phyloP scores from a whole-genome alignment of 2,888 invertebrate species.

The Celastrina argiolus region DNA sequence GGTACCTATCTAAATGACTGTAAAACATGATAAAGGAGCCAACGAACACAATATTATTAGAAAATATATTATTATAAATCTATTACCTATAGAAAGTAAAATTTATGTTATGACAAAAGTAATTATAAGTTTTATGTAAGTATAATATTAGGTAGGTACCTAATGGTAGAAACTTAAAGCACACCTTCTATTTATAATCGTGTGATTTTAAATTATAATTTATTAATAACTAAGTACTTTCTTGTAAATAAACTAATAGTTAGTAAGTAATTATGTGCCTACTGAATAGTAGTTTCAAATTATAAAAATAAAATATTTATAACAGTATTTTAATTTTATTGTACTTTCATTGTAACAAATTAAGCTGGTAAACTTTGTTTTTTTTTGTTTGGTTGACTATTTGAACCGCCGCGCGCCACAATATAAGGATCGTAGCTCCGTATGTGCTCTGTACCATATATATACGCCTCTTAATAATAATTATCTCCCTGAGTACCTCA shows the following conservation, averaged over 20 bases:
- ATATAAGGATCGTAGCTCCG: no score
- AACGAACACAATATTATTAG: background rate
- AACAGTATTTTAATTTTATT: no score
- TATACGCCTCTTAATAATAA: no score
- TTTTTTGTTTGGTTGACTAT: no score
- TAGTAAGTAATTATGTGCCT: background rate
- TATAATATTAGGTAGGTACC: background rate
- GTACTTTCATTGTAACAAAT: no score
- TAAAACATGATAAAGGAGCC: background rate
- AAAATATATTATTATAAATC: background rate
- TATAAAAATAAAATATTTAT: background rate
- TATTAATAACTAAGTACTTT: background rate
- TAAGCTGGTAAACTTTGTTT: no score
- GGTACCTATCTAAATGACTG: background rate
- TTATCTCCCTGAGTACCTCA: no score
- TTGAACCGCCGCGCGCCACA: no score
- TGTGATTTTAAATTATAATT: background rate
- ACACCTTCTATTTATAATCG: background rate
- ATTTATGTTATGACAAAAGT: constrained; percentile 4
- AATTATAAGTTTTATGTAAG: background rate
- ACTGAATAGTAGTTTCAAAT: background rate
- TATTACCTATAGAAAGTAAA: background rate
- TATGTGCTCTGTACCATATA: no score
- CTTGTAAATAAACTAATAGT: background rate
- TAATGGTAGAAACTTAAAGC: background rate